Evolutionary conservation across 2,113 vertebrate genomes (phyloP), one percentile per base, ranked within the genome.

Genomic region (Chaetura pelagica): DNA sequence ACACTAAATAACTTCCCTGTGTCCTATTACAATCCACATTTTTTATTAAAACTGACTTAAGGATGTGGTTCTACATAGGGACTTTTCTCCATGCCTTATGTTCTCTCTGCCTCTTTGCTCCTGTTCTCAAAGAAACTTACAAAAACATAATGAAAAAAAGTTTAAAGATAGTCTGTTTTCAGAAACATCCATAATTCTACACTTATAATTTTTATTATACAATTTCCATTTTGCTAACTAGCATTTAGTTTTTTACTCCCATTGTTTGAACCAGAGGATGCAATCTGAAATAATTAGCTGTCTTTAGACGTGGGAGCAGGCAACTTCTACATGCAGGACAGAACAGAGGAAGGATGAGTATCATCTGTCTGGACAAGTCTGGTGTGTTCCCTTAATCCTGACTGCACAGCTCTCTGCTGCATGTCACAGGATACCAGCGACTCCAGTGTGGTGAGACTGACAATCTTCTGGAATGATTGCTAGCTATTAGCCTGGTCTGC

Each of bases 171-270:
- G 18, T 30, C 20, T 87, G 17, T 35, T 80, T 34, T 87, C 78
- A 83, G 59, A 87, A 77, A 80, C 5, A 35, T 51, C 35, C 79
- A 93, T 52, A 51, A 57, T 52, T 91, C 10, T 54, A 54, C 59
- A 93, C 94, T 83, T 30, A 81, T 71, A 32, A 69, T 42, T 79
- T 94, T 92, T 79, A 78, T 34, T 34, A 89, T n/a, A 46, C 6
- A 30, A 72, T 62, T 87, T 81, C 72, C 67, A 83, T 76, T 85
- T 76, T 90, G 80, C 67, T 94, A 93, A 95, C 91, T 93, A 94
- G 62, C 38, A 74, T 32, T 59, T 72, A 55, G 20, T 77, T 71
- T 86, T 88, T 67, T 78, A 17, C 61, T 74, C 48, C 35, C 42
- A 34, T 29, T 44, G 18, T 57, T 89, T 74, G 72, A 94, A 85